A percentile compares a stretch with the other conserved stretches of the same genome.
These are phyloP conservation scores for Alces alces DNA, from an alignment of 2,113 vertebrate genomes.

Conservation along the genomic window DNA sequence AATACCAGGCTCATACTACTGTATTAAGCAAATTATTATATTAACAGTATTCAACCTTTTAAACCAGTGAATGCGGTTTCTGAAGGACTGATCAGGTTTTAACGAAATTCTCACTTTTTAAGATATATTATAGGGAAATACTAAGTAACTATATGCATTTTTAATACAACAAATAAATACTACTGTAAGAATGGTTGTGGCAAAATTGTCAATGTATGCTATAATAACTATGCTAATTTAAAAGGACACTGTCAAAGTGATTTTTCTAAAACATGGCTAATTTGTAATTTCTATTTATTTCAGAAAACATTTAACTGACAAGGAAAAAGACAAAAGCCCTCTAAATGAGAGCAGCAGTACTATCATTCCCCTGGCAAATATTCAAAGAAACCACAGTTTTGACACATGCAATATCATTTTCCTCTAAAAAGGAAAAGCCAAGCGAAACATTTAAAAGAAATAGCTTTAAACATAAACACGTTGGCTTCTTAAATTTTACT, in stretches of 20 bases:
- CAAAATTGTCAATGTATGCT: slow-evolving; percentile 22
- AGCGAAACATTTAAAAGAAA: slow-evolving; percentile 43
- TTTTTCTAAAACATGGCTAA: slow-evolving; percentile 49
- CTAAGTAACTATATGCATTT: slow-evolving; percentile 30
- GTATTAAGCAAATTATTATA: slow-evolving; percentile 21
- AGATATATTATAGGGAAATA: slow-evolving; percentile 40
- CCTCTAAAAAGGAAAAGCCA: slow-evolving; percentile 37
- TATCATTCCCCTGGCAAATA: slow-evolving; percentile 33
- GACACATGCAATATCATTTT: slow-evolving; percentile 36
- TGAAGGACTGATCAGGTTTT: slow-evolving; percentile 22
- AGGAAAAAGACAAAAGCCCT: slow-evolving; percentile 30
- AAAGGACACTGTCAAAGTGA: slow-evolving; percentile 70
- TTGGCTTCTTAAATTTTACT: slow-evolving; percentile 10
- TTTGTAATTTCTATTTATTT: slow-evolving; percentile 50
- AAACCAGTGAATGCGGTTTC: slow-evolving; percentile 13
- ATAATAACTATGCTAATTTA: slow-evolving; percentile 65
- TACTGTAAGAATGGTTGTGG: slow-evolving; percentile 55
- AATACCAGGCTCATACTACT: slow-evolving; percentile 21
- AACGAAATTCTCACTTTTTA: slow-evolving; percentile 56
- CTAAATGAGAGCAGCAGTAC: neutral
- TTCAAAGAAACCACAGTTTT: slow-evolving; percentile 33
- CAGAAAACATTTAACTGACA: slow-evolving; percentile 36
- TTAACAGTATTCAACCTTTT: slow-evolving; percentile 17
- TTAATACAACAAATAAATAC: slow-evolving; percentile 40
- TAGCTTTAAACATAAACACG: slow-evolving; percentile 29